phyloP scores from a whole-genome alignment of 2,888 invertebrate species.

The Gandaritis pyraliata region DNA sequence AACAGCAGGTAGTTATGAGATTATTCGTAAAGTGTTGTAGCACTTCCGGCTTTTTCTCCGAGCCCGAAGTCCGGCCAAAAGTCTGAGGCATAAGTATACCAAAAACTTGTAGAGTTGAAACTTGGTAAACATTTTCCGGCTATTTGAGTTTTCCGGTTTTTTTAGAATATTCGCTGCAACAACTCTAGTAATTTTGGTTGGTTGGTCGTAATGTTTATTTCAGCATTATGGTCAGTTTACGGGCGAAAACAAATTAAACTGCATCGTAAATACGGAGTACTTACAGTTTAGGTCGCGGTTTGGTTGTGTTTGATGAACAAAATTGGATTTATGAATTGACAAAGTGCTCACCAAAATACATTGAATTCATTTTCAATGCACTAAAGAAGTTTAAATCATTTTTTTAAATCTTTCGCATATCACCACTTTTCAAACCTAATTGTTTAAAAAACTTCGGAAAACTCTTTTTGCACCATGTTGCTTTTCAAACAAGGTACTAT shows the following conservation, averaged over 20 bases:
- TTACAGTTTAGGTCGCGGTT: constrained; percentile 22
- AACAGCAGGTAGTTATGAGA: constrained; percentile 13
- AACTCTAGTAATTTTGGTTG: constrained; percentile 8
- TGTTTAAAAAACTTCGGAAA: too few species aligned
- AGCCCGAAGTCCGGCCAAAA: not conserved
- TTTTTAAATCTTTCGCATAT: too few species aligned
- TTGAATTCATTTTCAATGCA: not conserved
- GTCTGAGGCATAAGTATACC: too few species aligned
- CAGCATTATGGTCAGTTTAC: constrained; percentile 34
- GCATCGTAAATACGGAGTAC: constrained; percentile 22
- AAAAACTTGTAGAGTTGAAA: too few species aligned
- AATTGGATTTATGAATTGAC: constrained; percentile 19
- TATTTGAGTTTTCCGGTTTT: too few species aligned
- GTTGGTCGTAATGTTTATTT: constrained; percentile 40
- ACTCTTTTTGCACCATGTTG: too few species aligned
- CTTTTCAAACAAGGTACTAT: too few species aligned
- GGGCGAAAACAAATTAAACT: constrained; percentile 38
- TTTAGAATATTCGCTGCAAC: not conserved
- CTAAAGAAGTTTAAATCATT: too few species aligned
- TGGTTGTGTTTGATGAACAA: constrained; percentile 18
- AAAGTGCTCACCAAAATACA: constrained; percentile 5
- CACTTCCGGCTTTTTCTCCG: not conserved
- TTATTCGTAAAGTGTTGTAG: constrained; percentile 8
- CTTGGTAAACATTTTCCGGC: constrained; percentile 5
- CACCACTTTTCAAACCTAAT: too few species aligned